Base-by-base conservation (phyloP, 2,888 invertebrate species). In the Conus canariensis region DNA sequence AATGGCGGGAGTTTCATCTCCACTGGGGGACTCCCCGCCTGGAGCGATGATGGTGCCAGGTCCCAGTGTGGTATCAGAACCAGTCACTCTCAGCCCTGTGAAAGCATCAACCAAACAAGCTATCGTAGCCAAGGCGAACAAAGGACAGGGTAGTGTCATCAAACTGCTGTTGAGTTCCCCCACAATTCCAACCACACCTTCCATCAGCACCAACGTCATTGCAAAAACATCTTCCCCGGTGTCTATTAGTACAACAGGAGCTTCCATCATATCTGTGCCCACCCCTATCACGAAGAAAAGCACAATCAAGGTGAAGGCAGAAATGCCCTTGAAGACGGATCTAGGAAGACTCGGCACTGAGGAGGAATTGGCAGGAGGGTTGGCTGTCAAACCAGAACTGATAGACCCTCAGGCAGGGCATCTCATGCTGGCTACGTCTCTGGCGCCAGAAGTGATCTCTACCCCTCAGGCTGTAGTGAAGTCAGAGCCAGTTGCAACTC, bases 131-230 rank as follows among this genome's bases (percentile, higher is more conserved):
- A 91, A 90, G 70, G 88, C 86, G 58, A 85, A 85, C 80, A 88
- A 91, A n/a, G 90, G 88, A 10, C 92, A 91, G 74, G 92, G 93
- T 67, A 95, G 95, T 93, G 95, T 95, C 25, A 95, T 95, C 85
- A 95, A 95, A 90, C 93, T 95, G 88, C 89, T 95, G 74, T 91
- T 95, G 5, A 95, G 94, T 85, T 95, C 94, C 16, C 95, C 95
- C 16, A 91, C 94, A 9, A 93, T 94, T 67, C 92, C 94, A 56
- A 90, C 94, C 12, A 93, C 92, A 30, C 93, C 94, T 10, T 90
- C 93, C 6, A 90, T 94, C 22, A 92, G 93, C 58, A 93, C 94
- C 12, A 93, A 93, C 82, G 87, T 93, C 56, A 87, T 93, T 6
- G 90, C 92, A 1, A 93, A 93, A 82, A 90, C 90, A 1, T 91